These are phyloP conservation scores for Oscheius sp. DNA, from an alignment of 2,888 invertebrate species.

Conservation along the genomic window DNA sequence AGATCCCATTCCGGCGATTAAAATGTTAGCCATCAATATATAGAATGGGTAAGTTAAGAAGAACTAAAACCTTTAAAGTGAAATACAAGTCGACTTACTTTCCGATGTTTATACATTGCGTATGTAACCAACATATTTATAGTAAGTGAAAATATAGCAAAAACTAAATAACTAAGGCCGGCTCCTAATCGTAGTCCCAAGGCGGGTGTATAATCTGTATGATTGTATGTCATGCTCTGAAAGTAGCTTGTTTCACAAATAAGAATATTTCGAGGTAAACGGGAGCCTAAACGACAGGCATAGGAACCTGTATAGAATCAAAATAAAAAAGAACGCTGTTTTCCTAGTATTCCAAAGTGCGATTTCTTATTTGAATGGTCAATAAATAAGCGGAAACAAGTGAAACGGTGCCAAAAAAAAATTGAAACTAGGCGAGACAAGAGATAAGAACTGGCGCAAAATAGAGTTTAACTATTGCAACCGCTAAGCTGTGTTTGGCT, in stretches of 20 bases:
- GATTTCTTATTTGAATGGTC: too few relatives aligned
- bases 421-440: too few relatives aligned
- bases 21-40: conserved; percentile 5
- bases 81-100: conserved; percentile 2
- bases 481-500: too few relatives aligned
- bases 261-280: too few relatives aligned
- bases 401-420: too few relatives aligned
- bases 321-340: too few relatives aligned
- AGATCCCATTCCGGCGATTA: conserved; percentile 14
- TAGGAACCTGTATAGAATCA: too few relatives aligned
- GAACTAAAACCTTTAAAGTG: conserved; percentile 7
- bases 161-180: conserved; percentile 17
- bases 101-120: conserved; percentile 22
- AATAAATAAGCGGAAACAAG: too few relatives aligned
- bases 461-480: too few relatives aligned
- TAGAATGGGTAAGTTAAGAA: conserved; percentile 27
- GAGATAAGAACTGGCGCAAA: too few relatives aligned
- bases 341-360: too few relatives aligned
- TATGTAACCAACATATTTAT: conserved; percentile 17
- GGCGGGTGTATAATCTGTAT: conserved; percentile 14
- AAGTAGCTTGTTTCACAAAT: neutral
- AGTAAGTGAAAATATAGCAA: neutral
- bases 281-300: too few relatives aligned
- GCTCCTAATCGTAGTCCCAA: conserved; percentile 22
- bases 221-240: conserved; percentile 16